Percentiles rank a stretch among this genome's conserved stretches.
Evolutionary conservation across 2,113 vertebrate genomes (phyloP).

Genomic region (Chaetops frenatus): DNA sequence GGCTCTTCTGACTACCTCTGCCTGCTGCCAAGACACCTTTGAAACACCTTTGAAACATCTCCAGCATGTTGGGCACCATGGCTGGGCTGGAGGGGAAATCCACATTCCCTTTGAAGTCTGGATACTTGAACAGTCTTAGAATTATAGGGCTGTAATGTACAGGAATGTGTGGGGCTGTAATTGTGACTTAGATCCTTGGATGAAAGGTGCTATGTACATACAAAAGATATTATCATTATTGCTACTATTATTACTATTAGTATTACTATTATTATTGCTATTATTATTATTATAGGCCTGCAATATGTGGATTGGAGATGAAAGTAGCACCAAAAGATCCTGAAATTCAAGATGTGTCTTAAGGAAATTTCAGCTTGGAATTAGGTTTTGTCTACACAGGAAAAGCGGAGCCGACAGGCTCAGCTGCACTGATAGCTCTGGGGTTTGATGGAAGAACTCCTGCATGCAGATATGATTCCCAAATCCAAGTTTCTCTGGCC

Average conservation of each 20-base stretch:
- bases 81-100: constrained; percentile 61
- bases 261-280: constrained; percentile 29
- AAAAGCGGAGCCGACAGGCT: neutral
- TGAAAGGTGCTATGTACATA: constrained; percentile 55
- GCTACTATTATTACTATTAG: constrained; percentile 27
- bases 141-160: constrained; percentile 56
- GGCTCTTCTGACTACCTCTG: neutral
- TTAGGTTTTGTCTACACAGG: neutral
- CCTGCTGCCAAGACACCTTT: constrained; percentile 39
- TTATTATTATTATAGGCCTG: constrained; percentile 50
- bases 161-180: constrained; percentile 62
- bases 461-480: neutral
- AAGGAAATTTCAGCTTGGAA: constrained; percentile 18
- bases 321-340: constrained; percentile 37
- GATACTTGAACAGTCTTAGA: constrained; percentile 43
- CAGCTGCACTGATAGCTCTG: neutral
- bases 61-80: constrained; percentile 35
- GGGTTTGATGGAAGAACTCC: neutral
- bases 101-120: constrained; percentile 54
- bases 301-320: constrained; percentile 36
- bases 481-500: neutral
- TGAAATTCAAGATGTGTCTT: constrained; percentile 31
- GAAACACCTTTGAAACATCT: constrained; percentile 48
- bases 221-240: constrained; percentile 55
- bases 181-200: constrained; percentile 61